Base-by-base conservation (phyloP, 37 sponge, comb jelly and placozoan species). In the Amphimedon queenslandica region DNA sequence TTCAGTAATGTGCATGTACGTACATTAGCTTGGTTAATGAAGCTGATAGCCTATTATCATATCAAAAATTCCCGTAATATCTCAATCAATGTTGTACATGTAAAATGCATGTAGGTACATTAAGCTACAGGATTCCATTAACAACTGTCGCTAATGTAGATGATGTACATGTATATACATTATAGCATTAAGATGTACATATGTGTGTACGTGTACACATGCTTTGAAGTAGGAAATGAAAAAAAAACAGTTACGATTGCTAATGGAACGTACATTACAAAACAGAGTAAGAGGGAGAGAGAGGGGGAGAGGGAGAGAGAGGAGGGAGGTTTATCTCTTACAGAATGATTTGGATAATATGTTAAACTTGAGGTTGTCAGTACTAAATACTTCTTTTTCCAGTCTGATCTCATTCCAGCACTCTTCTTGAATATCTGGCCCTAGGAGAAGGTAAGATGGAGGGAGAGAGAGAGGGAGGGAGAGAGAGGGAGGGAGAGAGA, bases 371-470 rank as follows among this genome's bases (percentile, higher is more conserved):
- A 37, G 35, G 77, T 57, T 25, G 76, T 79, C 33, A 92, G 70
- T 21, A 88, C 93, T 0, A 92, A 82, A 41, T 87, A 96, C 71
- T 96, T 96, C 82, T 89, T 92, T 78, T 86, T 92, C 93, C 93
- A 92, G 73, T 93, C 90, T 0, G 55, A 75, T 27, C 71, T 58
- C 53, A 91, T 57, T 6, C 81, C 71, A 3, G 74, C 56, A 6
- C 77, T 77, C 63, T 84, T 87, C 67, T 89, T 84, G 70, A 63
- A 80, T 36, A 90, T 60, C 13, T 56, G 68, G 0, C 90, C 69
- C 31, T 70, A 71, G 29, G 32, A 42, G 27, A 71, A 27, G 56
- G 72, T 25, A 28, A 29, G 24, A 70, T 70, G 42, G 11, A 40
- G 35, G 40, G 60, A 23, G 39, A 24, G 24, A 40, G 65, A 23